Conservation (phyloP, 2,888 invertebrate genomes). For the Erebia palarica region DNA sequence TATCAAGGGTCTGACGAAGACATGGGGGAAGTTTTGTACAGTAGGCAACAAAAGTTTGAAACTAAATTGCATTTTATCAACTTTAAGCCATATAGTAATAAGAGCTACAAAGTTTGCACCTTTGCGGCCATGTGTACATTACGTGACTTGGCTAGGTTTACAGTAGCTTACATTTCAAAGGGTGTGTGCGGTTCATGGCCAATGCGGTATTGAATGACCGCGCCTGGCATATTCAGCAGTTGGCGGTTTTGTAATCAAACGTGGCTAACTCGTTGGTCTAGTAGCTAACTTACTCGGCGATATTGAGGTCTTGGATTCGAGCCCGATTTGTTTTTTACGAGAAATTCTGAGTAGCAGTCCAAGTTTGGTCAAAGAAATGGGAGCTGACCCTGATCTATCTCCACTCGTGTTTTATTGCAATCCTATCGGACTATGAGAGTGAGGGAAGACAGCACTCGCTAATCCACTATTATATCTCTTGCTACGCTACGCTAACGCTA, state of each 20-base stretch:
- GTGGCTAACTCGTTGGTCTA: too few relatives aligned
- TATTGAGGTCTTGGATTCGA: too few relatives aligned
- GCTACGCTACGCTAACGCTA: too few relatives aligned
- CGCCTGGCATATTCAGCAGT: constrained; percentile 29
- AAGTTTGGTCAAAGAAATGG: too few relatives aligned
- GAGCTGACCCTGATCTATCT: too few relatives aligned
- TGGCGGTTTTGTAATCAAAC: constrained; percentile 12
- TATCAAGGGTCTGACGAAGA: constrained; percentile 1
- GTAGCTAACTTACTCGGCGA: too few relatives aligned
- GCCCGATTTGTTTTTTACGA: too few relatives aligned
- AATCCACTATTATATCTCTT: too few relatives aligned
- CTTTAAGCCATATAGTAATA: constrained; percentile 20
- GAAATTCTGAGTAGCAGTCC: too few relatives aligned
- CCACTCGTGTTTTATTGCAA: too few relatives aligned
- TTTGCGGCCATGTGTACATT: constrained; percentile 19
- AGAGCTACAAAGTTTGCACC: constrained; percentile 18
- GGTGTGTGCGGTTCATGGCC: constrained; percentile 53
- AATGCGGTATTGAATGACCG: constrained; percentile 43
- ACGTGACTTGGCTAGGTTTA: constrained; percentile 40
- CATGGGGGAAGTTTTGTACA: constrained; percentile 14
- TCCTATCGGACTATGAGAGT: too few relatives aligned
- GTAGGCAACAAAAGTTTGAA: background rate
- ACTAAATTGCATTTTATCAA: background rate
- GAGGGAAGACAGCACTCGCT: too few relatives aligned
- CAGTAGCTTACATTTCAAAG: constrained; percentile 40